A percentile compares a stretch with the other conserved stretches of the same genome.
phyloP scores from a whole-genome alignment of 2,888 invertebrate species.

The Linyphia triangularis region DNA sequence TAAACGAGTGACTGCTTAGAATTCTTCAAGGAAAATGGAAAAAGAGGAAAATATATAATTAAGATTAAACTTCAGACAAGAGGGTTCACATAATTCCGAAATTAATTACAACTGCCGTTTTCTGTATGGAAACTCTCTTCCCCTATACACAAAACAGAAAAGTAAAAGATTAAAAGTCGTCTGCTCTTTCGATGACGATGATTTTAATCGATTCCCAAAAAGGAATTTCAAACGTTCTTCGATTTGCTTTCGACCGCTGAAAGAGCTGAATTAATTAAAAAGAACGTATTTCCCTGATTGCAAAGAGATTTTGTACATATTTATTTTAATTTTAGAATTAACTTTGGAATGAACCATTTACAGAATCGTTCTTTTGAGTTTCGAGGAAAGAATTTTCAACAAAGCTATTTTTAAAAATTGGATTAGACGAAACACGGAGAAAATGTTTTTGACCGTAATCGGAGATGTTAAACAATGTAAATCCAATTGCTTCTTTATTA shows the following conservation, averaged over 20 bases:
- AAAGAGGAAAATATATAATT: slow-evolving; percentile 71
- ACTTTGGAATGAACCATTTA: slow-evolving; percentile 33
- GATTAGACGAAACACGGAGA: slow-evolving; percentile 32
- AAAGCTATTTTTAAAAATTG: slow-evolving; percentile 32
- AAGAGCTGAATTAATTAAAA: slow-evolving; percentile 70
- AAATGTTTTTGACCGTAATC: slow-evolving; percentile 42
- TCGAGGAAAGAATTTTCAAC: slow-evolving; percentile 2
- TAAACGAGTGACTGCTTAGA: slow-evolving; percentile 31
- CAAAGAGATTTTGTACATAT: slow-evolving; percentile 52
- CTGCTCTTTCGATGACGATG: slow-evolving; percentile 67
- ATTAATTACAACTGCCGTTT: slow-evolving; percentile 66
- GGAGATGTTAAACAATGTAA: slow-evolving; percentile 17
- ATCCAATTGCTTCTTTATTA: not conserved
- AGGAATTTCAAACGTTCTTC: slow-evolving; percentile 65
- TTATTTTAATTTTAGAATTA: slow-evolving; percentile 59
- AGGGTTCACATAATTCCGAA: slow-evolving; percentile 72
- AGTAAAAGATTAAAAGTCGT: slow-evolving; percentile 69
- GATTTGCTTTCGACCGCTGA: slow-evolving; percentile 54
- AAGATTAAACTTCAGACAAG: slow-evolving; percentile 70
- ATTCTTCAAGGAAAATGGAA: slow-evolving; percentile 33
- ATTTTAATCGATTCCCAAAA: slow-evolving; percentile 72
- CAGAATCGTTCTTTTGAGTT: slow-evolving; percentile 23
- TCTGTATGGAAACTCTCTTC: not conserved
- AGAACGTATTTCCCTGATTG: slow-evolving; percentile 64
- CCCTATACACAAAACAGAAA: slow-evolving; percentile 21